Evolutionary conservation across 1,140 invertebrate species (phyloP).

Genomic region (Solenopsis fugax): DNA sequence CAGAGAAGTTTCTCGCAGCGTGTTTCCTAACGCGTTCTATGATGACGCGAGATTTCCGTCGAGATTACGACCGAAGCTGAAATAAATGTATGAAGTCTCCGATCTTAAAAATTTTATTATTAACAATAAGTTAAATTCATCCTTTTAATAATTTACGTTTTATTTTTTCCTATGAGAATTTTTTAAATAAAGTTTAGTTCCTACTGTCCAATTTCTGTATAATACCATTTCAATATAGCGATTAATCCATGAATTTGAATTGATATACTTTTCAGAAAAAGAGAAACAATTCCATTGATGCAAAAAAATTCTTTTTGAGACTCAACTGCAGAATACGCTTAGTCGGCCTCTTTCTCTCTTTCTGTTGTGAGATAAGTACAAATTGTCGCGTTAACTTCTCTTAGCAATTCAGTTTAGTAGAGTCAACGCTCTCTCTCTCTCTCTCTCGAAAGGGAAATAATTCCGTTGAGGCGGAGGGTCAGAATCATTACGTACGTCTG

Average conservation of each 20-base stretch:
- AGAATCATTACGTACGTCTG: constrained; percentile 12
- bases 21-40: neutral
- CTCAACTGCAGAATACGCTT: neutral
- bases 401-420: constrained; percentile 2
- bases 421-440: constrained; percentile 43
- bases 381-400: neutral
- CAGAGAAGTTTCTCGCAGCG: neutral
- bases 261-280: neutral
- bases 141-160: neutral
- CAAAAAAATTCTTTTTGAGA: neutral
- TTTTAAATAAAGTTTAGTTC: neutral
- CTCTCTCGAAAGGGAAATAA: constrained; percentile 39
- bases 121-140: neutral
- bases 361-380: constrained; percentile 22
- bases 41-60: neutral
- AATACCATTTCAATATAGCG: neutral
- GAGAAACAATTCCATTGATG: neutral
- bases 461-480: neutral
- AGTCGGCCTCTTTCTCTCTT: neutral
- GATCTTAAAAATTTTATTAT: neutral
- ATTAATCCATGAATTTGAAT: neutral
- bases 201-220: neutral
- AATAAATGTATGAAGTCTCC: neutral
- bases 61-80: neutral
- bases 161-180: neutral